Base-by-base conservation (phyloP, 2,888 invertebrate genomes). In the Leucophora obtusa region DNA sequence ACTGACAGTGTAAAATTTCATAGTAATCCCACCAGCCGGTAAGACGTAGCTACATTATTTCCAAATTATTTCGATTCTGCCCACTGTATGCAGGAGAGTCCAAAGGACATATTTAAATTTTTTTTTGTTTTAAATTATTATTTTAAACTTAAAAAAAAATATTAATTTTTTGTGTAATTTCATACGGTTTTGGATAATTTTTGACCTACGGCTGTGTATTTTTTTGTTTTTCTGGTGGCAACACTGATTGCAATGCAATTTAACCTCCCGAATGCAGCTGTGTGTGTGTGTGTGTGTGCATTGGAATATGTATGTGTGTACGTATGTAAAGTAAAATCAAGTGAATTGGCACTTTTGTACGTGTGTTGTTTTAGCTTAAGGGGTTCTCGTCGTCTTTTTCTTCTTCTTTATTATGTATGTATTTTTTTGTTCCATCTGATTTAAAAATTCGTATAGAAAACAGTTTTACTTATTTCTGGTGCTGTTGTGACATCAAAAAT, bases 341-440 rank as follows among this genome's bases (percentile, higher is more conserved):
- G 75, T 71, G 75, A 79, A 79, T 75, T 79, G 79, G 66, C 79
- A 79, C 79, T 79, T 79, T 75, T 71, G 75, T 79, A 75, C 75
- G 75, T 75, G 79, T 70, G 71, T 75, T 71, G 58, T 79, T 73
- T 73, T 69, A 69, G 69, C 79, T 63, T 74, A 33, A 69, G 69
- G 73, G 78, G 79, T n/a, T 47, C n/a, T 47, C 14, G 1, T 71
- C 72, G 6, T 28, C 1, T 24, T 24, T 5, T 24, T 24, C 24
- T 28, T 68, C 54, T 35, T 59, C n/a, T 28, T 68, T 66, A 60
- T 71, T 78, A 66, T 72, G 62, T 70, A 62, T 75, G 33, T 54
- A 51, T 66, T 65, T 59, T 60, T 58, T 35, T 54, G 14, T 59
- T 43, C 33, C 70, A 70, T 66, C 43, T 59, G 51, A 70, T 63